phyloP scores from a whole-genome alignment of 2,113 vertebrate genomes.

The Nannospalax galili region DNA sequence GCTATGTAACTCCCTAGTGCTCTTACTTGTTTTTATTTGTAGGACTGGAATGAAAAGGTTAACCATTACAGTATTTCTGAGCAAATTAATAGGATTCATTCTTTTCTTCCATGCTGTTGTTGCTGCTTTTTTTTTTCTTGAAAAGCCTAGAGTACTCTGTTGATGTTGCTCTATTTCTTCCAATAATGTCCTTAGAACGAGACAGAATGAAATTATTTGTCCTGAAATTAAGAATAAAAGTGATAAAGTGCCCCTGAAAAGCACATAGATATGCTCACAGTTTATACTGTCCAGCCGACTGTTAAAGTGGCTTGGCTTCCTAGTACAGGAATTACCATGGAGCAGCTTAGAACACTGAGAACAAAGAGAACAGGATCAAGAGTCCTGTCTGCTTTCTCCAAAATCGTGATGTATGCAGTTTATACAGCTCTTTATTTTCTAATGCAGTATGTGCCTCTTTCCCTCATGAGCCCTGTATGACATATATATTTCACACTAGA shows the following conservation, averaged over 20 bases:
- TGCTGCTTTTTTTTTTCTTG: constrained; percentile 21
- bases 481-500: constrained; percentile 1
- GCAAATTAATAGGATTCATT: constrained; percentile 14
- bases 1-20: constrained; percentile 65
- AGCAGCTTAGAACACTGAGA: constrained; percentile 30
- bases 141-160: constrained; percentile 35
- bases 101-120: constrained; percentile 15
- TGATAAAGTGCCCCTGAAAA: constrained; percentile 11
- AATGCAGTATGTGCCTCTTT: constrained; percentile 58
- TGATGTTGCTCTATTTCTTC: constrained; percentile 44
- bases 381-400: neutral
- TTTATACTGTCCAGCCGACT: neutral
- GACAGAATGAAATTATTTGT: constrained; percentile 47
- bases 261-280: neutral
- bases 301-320: constrained; percentile 31
- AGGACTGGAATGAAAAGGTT: constrained; percentile 52
- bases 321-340: constrained; percentile 4
- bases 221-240: constrained; percentile 3
- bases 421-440: constrained; percentile 51
- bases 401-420: constrained; percentile 55
- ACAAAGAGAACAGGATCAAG: neutral
- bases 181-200: constrained; percentile 52
- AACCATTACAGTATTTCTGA: constrained; percentile 64
- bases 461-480: neutral
- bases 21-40: constrained; percentile 59